Base-by-base conservation (phyloP, 2,797 vertebrate species). In the Fratercula arctica region DNA sequence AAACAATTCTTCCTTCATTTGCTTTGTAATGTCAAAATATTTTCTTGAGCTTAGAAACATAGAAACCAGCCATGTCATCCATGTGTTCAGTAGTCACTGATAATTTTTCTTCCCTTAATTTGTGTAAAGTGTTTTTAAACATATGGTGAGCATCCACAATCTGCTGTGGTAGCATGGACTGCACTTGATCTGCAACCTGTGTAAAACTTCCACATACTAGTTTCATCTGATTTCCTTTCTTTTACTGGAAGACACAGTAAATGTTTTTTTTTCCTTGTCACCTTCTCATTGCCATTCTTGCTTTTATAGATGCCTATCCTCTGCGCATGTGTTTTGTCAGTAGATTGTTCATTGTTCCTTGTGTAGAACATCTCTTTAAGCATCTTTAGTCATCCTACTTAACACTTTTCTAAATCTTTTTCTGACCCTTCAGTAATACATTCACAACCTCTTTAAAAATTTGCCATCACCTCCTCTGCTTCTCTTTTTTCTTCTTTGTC, bases 271-370 rank as follows among this genome's bases (percentile, higher is more conserved):
- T 59, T 46, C 15, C 13, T 18, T 26, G 9, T 61, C 21, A 4
- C 11, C 15, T 70, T 35, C 26, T 60, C 8, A 91, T 90, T 85
- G 8, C 13, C 48, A 8, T 51, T 87, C 31, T 25, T 76, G 19
- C 5, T 76, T 74, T 79, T 80, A 45, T 18, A 45, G 15, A 60
- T 6, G 4, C 59, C 29, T 75, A 2, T 15, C 31, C 11, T 78
- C 14, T 81, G 35, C 1, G 0, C 3, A n/a, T 8, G 46, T 74
- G 4, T 37, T 50, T 56, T 72, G 35, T 82, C 3, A 1, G 13
- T 63, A 13, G 25, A 26, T 63, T 79, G 29, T 46, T 79, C 21
- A 3, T 16, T 89, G 33, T 56, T 85, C 29, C 39, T 82, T n/a
- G 25, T 23, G n/a, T 64, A 59, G 35, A 74, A 59, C 3, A 1